Conservation (phyloP, 1,140 invertebrate genomes). For the Orchesella cincta region DNA sequence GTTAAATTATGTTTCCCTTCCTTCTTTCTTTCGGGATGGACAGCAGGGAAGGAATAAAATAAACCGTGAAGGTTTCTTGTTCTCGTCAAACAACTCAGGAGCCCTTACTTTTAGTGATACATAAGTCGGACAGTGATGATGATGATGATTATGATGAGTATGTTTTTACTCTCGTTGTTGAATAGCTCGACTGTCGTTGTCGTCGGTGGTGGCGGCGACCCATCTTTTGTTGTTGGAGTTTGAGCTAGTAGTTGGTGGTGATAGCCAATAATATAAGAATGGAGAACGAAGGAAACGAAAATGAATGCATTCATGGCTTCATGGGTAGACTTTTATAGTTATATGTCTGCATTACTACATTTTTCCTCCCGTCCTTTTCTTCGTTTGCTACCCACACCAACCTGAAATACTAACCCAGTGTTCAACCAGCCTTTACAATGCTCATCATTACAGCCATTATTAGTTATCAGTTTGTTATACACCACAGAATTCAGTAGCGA, state of each 20-base stretch:
- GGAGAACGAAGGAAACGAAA: slow-evolving; percentile 8
- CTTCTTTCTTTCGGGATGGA: not conserved
- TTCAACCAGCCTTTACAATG: not conserved
- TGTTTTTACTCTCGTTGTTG: not conserved
- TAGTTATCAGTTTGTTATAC: not conserved
- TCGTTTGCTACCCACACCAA: not conserved
- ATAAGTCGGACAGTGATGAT: not conserved
- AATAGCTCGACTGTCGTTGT: not conserved
- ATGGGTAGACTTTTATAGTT: not conserved
- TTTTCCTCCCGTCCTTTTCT: not conserved
- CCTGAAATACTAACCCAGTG: not conserved
- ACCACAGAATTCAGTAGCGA: not conserved
- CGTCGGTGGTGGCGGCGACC: slow-evolving; percentile 24
- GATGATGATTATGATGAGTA: not conserved
- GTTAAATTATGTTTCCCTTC: not conserved
- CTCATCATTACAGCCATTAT: not conserved
- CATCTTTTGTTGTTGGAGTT: slow-evolving; percentile 12
- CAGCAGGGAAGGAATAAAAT: not conserved
- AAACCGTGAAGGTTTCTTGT: not conserved
- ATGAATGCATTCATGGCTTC: slow-evolving; percentile 17
- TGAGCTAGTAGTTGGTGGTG: not conserved
- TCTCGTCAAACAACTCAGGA: not conserved
- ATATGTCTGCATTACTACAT: not conserved
- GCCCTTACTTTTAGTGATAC: not conserved
- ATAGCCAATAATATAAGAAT: not conserved